Evolutionary conservation across 2,113 vertebrate species (phyloP).

Genomic region (Pelvicachromis taeniatus): DNA sequence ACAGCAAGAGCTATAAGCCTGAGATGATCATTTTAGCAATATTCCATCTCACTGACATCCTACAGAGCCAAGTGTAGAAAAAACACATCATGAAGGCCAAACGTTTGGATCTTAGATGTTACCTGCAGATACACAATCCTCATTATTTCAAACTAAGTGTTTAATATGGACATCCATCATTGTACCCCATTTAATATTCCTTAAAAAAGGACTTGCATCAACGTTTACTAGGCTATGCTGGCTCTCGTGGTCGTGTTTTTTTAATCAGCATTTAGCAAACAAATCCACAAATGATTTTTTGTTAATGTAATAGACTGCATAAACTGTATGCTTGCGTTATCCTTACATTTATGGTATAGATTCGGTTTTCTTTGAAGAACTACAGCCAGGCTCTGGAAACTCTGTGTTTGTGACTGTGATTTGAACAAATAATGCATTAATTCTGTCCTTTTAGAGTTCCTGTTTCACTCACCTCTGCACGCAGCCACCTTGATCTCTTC

Average conservation of each 20-base stretch:
- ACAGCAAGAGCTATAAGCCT: accelerated
- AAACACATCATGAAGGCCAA: neutral
- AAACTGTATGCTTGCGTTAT: neutral
- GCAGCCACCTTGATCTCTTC: neutral
- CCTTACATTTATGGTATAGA: neutral
- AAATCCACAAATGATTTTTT: neutral
- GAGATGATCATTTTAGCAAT: neutral
- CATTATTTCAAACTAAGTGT: neutral
- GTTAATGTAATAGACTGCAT: neutral
- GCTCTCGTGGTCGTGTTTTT: neutral
- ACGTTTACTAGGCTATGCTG: too few relatives aligned
- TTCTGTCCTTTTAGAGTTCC: neutral
- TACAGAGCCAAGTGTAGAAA: neutral
- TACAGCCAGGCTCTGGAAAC: neutral
- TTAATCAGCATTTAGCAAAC: neutral
- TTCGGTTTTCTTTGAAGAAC: neutral
- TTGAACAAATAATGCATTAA: neutral
- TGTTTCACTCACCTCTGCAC: neutral
- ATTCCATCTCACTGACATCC: neutral
- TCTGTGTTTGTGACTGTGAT: neutral
- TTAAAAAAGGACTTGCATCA: neutral
- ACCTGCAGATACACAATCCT: neutral
- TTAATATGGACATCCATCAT: neutral
- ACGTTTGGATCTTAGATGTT: neutral
- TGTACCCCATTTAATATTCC: neutral